phyloP scores from a whole-genome alignment of 2,113 vertebrate species.

The Saccopteryx bilineata region DNA sequence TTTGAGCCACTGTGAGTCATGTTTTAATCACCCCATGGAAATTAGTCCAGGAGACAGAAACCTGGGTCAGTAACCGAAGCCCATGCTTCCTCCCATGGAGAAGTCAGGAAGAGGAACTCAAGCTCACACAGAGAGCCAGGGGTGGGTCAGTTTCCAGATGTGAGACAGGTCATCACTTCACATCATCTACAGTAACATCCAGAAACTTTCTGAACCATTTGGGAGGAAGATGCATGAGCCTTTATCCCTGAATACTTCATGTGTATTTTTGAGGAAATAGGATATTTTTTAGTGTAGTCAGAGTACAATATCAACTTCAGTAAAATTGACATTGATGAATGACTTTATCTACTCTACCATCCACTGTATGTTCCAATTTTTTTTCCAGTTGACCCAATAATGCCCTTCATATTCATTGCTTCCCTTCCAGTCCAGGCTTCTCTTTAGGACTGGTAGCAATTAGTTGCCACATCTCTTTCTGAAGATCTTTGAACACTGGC shows the following conservation, averaged over 20 bases:
- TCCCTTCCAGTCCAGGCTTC: neutral
- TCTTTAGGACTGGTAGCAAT: neutral
- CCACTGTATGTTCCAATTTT: too few relatives aligned
- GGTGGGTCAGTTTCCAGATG: neutral
- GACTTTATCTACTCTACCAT: neutral
- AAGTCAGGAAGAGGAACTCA: accelerated
- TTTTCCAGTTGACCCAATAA: neutral
- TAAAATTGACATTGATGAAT: neutral
- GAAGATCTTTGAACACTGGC: neutral
- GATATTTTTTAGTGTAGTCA: neutral
- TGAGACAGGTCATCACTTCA: neutral
- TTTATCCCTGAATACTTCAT: neutral
- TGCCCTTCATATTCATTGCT: neutral
- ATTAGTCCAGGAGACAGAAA: neutral
- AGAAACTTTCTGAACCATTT: neutral
- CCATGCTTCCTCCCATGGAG: accelerated
- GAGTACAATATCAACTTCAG: neutral
- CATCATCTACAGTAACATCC: accelerated
- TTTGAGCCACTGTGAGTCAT: constrained; percentile 29
- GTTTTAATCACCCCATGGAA: constrained; percentile 55
- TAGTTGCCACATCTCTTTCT: neutral
- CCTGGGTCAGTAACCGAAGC: neutral
- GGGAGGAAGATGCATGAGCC: neutral
- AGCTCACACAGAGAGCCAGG: neutral
- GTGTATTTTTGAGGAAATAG: neutral